phyloP scores from a whole-genome alignment of 2,797 vertebrate genomes.

The Chrysocyon brachyurus region DNA sequence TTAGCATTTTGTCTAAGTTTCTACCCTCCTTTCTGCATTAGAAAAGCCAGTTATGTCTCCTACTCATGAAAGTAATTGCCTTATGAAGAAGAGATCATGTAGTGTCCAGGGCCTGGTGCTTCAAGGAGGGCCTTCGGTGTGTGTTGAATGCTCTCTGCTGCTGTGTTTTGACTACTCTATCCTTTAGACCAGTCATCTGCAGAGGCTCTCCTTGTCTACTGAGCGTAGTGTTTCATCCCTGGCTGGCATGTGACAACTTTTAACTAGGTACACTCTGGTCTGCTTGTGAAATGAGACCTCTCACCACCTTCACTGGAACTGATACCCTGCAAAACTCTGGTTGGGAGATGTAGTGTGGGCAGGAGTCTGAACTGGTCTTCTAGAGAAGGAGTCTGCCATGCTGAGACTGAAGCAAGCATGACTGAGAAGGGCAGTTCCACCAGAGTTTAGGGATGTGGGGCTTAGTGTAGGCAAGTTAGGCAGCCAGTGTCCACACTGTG shows the following conservation, averaged over 20 bases:
- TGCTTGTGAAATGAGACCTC: background rate
- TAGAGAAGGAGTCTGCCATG: background rate
- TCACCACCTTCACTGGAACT: background rate
- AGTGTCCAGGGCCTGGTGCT: background rate
- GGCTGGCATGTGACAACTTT: background rate
- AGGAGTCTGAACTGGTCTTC: background rate
- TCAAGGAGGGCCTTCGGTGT: background rate
- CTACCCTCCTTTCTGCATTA: background rate
- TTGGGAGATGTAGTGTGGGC: background rate
- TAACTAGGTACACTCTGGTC: background rate
- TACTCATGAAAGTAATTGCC: background rate
- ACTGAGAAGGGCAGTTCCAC: background rate
- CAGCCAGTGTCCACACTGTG: background rate
- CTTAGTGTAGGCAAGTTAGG: background rate
- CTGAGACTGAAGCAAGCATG: background rate
- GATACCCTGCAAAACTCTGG: background rate
- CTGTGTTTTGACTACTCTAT: background rate
- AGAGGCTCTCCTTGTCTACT: background rate
- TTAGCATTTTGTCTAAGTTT: background rate
- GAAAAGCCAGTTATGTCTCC: background rate
- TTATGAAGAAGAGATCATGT: background rate
- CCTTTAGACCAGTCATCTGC: background rate
- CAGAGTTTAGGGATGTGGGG: background rate
- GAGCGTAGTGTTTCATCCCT: background rate
- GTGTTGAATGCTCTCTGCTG: background rate